Conservation (phyloP, 2,888 invertebrate genomes). For the Orthonevra nobilis region DNA sequence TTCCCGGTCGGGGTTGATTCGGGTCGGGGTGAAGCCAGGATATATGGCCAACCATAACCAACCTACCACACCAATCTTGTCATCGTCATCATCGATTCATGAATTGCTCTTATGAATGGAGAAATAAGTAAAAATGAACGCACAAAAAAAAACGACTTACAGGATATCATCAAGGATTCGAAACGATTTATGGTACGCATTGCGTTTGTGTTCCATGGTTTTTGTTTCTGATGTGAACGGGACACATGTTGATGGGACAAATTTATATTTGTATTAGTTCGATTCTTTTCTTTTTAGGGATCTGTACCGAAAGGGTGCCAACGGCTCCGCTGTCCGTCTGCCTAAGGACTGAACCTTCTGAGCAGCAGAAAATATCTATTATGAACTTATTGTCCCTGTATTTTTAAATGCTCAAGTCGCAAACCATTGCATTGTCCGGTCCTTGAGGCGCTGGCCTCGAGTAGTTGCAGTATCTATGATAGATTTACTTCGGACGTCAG, state of each 20-base stretch:
- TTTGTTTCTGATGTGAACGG: constrained; percentile 47
- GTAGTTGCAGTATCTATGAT: too few relatives aligned
- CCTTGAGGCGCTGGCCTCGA: too few relatives aligned
- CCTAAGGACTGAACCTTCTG: too few relatives aligned
- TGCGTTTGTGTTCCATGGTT: neutral
- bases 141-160: constrained; percentile 50
- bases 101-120: constrained; percentile 62
- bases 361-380: too few relatives aligned
- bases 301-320: too few relatives aligned
- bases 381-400: too few relatives aligned
- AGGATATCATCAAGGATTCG: constrained; percentile 63
- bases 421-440: too few relatives aligned
- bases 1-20: constrained; percentile 59
- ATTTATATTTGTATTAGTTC: too few relatives aligned
- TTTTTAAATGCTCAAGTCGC: too few relatives aligned
- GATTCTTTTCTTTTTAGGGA: neutral
- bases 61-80: constrained; percentile 17
- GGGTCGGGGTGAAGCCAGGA: too few relatives aligned
- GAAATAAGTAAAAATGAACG: constrained; percentile 35
- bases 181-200: constrained; percentile 55
- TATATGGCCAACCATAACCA: constrained; percentile 9
- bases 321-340: too few relatives aligned
- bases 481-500: too few relatives aligned
- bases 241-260: constrained; percentile 66
- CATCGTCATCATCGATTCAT: constrained; percentile 54